Evolutionary conservation across 2,113 vertebrate species (phyloP).

Genomic region (Oryzias curvinotus): DNA sequence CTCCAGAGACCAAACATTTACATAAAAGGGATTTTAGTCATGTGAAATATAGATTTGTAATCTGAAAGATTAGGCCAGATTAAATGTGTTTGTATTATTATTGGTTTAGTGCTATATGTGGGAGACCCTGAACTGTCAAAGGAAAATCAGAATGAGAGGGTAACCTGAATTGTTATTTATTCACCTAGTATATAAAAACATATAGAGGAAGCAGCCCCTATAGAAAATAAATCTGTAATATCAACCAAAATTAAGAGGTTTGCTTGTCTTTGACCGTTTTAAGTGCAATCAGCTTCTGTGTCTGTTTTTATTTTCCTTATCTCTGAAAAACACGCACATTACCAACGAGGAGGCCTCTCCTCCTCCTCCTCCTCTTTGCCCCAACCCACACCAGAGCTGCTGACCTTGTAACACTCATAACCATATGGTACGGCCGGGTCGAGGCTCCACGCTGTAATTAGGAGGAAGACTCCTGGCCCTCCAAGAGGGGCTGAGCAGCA

Average conservation of each 20-base stretch:
- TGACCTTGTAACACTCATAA: conserved; percentile 60
- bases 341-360: conserved; percentile 38
- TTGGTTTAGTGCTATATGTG: no score
- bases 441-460: conserved; percentile 56
- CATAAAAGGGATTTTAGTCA: neutral
- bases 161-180: no score
- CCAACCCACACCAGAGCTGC: conserved; percentile 42
- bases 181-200: no score
- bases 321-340: conserved; percentile 46
- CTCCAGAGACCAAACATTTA: conserved; percentile 6
- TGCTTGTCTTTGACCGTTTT: conserved; percentile 22
- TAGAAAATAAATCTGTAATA: neutral
- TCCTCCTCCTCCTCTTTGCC: conserved; percentile 26
- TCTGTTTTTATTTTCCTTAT: conserved; percentile 61
- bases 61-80: neutral
- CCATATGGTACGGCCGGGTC: conserved; percentile 66
- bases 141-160: no score
- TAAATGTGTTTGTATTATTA: no score
- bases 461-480: conserved; percentile 51
- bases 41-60: neutral
- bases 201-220: no score
- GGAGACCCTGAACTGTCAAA: no score
- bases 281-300: conserved; percentile 38
- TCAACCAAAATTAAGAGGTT: neutral
- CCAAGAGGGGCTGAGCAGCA: conserved; percentile 30